phyloP scores from a whole-genome alignment of 2,888 invertebrate genomes.

The Drosophila crucigera region DNA sequence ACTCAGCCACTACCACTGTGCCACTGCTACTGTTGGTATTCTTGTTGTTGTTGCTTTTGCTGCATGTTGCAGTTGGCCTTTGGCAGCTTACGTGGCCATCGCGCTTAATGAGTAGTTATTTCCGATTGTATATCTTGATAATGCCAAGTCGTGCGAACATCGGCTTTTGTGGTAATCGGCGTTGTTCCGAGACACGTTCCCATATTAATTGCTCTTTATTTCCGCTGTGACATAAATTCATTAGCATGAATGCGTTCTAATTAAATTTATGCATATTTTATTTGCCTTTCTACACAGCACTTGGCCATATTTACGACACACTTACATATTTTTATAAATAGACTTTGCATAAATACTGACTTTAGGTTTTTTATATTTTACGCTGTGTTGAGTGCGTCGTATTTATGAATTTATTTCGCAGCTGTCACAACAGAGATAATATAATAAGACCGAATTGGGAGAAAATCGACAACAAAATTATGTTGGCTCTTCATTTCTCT shows the following conservation, averaged over 20 bases:
- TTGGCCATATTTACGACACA: constrained; percentile 38
- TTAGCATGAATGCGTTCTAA: constrained; percentile 64
- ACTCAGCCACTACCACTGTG: constrained; percentile 20
- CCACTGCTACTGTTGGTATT: constrained; percentile 27
- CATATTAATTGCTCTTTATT: constrained; percentile 68
- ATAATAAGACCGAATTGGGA: constrained; percentile 30
- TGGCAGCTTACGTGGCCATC: constrained; percentile 75
- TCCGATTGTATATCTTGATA: constrained; percentile 78
- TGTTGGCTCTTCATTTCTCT: constrained; percentile 12
- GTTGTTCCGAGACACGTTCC: constrained; percentile 60
- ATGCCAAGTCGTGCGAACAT: constrained; percentile 67
- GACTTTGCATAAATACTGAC: neutral
- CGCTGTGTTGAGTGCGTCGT: constrained; percentile 27
- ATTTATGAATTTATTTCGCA: constrained; percentile 50
- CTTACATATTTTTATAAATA: neutral
- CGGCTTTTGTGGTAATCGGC: constrained; percentile 59
- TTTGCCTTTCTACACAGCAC: constrained; percentile 14
- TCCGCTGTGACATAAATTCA: constrained; percentile 54
- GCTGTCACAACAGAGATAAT: constrained; percentile 67
- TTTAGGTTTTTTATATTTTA: neutral
- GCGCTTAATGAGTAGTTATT: constrained; percentile 78
- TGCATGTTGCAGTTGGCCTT: constrained; percentile 45
- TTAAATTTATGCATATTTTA: constrained; percentile 67
- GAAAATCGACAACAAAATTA: constrained; percentile 20
- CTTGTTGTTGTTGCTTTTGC: constrained; percentile 25